Base-by-base conservation (phyloP, 2,797 vertebrate genomes). In the Oreochromis grahami region DNA sequence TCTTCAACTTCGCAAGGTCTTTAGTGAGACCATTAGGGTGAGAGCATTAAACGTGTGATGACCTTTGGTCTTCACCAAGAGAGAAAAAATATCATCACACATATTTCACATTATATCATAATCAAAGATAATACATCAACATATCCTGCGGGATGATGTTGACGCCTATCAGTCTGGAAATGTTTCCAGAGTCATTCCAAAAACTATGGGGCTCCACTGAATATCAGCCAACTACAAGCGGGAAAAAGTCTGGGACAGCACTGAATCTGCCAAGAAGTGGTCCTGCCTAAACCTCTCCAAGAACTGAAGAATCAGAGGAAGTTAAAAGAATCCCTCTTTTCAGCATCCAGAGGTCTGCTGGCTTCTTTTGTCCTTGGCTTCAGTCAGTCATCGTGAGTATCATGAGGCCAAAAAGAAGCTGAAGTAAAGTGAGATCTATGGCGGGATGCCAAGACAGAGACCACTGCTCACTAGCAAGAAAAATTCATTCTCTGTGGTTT, bases 161-260 rank as follows among this genome's bases (percentile, higher is more conserved):
- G 91, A 94, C 56, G 88, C 87, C 89, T 93, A 90, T 93, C 92
- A 87, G 92, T 94, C 93, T 94, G 91, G 86, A 95, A 89, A 81
- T 24, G 56, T 29, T 87, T 92, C 91, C 91, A 92, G 86, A 90
- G 52, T 87, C 82, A 51, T 89, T 91, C 88, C 86, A 83, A 89
- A 91, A 86, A 58, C 92, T 92, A 85, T 32, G 55, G 84, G 90
- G 84, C 72, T 86, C 86, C 84, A 32, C 43, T 92, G 86, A 91
- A 82, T 82, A 80, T 50, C 26, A 14, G 89, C 94, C 93, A 92
- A 77, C 80, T 81, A 80, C 83, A 86, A 82, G 70, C 3, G 29
- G 29, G 76, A 89, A 84, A 87, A 90, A 83, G 84, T 85, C 80
- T 84, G 77, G 77, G 85, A 92, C 80, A 79, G 43, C 36, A 55